Evolutionary conservation across 1,140 invertebrate species (phyloP).

Genomic region (Euborellia annulipes): DNA sequence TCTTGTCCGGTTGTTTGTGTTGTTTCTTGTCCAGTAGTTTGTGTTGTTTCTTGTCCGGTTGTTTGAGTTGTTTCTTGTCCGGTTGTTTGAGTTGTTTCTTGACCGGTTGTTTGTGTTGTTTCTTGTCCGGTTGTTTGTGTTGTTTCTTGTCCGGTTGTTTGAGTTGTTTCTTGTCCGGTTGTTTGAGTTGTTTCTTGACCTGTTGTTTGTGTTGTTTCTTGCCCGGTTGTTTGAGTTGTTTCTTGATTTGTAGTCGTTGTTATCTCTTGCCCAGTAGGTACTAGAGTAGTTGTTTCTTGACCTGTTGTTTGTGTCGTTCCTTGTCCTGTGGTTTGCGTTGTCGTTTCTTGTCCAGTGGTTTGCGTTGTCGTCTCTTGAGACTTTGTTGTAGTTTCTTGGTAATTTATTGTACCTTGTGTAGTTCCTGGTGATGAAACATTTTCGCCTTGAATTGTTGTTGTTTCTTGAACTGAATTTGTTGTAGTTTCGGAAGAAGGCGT

Average conservation of each 20-base stretch:
- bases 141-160: constrained; percentile 14
- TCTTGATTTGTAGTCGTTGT: constrained; percentile 13
- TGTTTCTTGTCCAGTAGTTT: constrained; percentile 14
- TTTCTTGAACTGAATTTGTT: constrained; percentile 7
- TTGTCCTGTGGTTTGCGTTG: constrained; percentile 19
- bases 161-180: constrained; percentile 18
- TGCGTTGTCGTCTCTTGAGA: constrained; percentile 12
- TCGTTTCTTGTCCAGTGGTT: constrained; percentile 1
- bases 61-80: constrained; percentile 18
- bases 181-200: constrained; percentile 13
- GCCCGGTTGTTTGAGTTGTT: constrained; percentile 13
- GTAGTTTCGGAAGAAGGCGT: constrained; percentile 9
- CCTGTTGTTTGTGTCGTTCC: constrained; percentile 17
- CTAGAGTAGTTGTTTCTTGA: constrained; percentile 3
- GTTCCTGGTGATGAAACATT: constrained; percentile 10
- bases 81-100: constrained; percentile 13
- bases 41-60: constrained; percentile 13
- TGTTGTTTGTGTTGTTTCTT: constrained; percentile 1
- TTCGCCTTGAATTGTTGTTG: constrained; percentile 15
- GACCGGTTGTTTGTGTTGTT: constrained; percentile 14
- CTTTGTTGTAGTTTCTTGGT: constrained; percentile 12
- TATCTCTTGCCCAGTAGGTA: constrained; percentile 12
- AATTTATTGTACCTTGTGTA: constrained; percentile 15
- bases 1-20: constrained; percentile 10
- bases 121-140: constrained; percentile 11